These are phyloP conservation scores for Gallirallus australis DNA, from an alignment of 2,797 vertebrate genomes.

Conservation along the genomic window DNA sequence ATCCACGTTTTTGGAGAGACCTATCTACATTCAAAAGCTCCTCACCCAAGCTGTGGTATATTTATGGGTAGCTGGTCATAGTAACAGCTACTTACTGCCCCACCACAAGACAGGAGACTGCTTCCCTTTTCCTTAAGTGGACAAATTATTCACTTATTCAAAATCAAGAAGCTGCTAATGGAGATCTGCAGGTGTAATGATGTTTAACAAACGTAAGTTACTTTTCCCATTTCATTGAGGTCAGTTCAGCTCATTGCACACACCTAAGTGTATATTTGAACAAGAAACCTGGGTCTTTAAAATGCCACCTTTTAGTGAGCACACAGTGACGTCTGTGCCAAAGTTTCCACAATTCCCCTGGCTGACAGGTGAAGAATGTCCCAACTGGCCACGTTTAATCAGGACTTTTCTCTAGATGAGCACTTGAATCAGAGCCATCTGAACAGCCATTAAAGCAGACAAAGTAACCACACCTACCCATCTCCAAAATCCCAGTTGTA, in stretches of 20 bases:
- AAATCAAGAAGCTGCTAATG: not conserved
- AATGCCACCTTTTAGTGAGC: not conserved
- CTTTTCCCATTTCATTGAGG: not conserved
- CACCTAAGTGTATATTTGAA: not conserved
- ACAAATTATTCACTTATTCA: not conserved
- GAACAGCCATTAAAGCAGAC: not conserved
- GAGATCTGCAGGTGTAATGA: not conserved
- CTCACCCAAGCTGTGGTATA: not conserved
- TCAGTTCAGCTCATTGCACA: not conserved
- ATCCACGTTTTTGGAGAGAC: not conserved
- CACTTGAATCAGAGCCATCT: not conserved
- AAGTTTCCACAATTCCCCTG: not conserved
- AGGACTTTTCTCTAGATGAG: not conserved
- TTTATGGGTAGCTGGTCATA: not conserved
- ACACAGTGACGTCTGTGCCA: not conserved
- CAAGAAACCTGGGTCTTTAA: not conserved
- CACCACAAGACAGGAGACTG: not conserved
- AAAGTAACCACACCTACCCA: slow-evolving; percentile 77
- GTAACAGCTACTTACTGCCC: not conserved
- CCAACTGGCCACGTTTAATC: not conserved
- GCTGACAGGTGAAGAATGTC: not conserved
- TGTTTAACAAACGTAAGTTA: not conserved
- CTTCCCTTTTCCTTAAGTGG: not conserved
- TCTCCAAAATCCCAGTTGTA: slow-evolving; percentile 91
- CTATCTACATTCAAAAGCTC: not conserved